phyloP scores from a whole-genome alignment of 53 echinoderm and acorn worm species.

The Henricia sp. region DNA sequence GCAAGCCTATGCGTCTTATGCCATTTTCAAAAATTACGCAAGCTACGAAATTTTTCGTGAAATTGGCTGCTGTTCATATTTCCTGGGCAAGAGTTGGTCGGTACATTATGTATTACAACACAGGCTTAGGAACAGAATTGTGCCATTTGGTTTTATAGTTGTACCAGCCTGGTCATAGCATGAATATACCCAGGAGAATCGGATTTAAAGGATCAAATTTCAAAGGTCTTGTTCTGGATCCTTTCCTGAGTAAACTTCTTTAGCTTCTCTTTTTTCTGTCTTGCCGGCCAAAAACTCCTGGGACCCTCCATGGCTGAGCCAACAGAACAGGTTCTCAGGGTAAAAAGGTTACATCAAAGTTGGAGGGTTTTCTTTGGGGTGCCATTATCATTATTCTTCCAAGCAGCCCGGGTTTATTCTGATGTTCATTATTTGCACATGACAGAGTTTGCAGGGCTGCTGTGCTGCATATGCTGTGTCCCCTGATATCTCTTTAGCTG shows the following conservation, averaged over 20 bases:
- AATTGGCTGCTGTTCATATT: too few species aligned
- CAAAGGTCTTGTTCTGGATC: constrained; percentile 19
- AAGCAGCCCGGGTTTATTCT: neutral
- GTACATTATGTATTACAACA: too few species aligned
- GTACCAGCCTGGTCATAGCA: neutral
- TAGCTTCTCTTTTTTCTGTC: neutral
- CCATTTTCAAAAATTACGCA: too few species aligned
- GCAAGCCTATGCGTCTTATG: too few species aligned
- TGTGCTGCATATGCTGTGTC: neutral
- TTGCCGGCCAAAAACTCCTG: neutral
- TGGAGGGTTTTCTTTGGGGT: neutral
- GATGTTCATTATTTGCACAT: constrained; percentile 13
- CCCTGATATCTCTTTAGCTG: constrained; percentile 14
- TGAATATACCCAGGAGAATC: neutral
- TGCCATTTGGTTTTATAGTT: too few species aligned
- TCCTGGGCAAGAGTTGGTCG: too few species aligned
- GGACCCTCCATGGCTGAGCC: constrained; percentile 18
- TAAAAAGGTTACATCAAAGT: constrained; percentile 20
- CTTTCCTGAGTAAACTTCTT: constrained; percentile 31
- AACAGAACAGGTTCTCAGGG: neutral
- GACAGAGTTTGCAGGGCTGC: neutral
- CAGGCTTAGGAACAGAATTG: too few species aligned
- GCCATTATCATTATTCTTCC: neutral
- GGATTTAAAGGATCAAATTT: constrained; percentile 19
- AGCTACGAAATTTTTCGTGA: too few species aligned